Conservation (phyloP, 1,140 invertebrate species). For the Vanessa tameamea region DNA sequence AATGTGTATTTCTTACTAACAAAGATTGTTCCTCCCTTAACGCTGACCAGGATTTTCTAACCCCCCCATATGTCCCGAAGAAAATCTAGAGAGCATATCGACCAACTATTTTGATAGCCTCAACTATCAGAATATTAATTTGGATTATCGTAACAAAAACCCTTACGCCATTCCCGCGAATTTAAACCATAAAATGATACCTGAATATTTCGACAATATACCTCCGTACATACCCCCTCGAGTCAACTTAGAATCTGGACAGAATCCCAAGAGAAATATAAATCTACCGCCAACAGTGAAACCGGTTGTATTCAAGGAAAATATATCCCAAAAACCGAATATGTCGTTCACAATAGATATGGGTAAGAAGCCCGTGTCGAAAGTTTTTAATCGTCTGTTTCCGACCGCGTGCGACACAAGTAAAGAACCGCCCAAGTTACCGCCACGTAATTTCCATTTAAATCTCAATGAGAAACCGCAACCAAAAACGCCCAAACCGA, state of each 20-base stretch:
- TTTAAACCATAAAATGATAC: conserved; percentile 71
- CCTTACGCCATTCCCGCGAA: conserved; percentile 80
- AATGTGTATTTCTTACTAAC: conserved; percentile 46
- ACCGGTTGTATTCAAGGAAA: conserved; percentile 59
- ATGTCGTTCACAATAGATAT: conserved; percentile 72
- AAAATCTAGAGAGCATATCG: conserved; percentile 73
- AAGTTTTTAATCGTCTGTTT: conserved; percentile 77
- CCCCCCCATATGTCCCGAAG: conserved; percentile 58
- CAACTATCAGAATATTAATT: conserved; percentile 60
- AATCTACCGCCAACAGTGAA: conserved; percentile 51
- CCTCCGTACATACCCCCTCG: conserved; percentile 54
- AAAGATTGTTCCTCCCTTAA: conserved; percentile 52
- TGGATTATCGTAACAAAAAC: conserved; percentile 74
- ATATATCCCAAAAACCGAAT: conserved; percentile 53
- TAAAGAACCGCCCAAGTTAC: conserved; percentile 57
- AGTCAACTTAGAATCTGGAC: conserved; percentile 29
- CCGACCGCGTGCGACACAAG: conserved; percentile 50
- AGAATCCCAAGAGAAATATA: conserved; percentile 46
- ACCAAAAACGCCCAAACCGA: conserved; percentile 64
- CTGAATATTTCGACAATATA: conserved; percentile 59
- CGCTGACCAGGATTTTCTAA: conserved; percentile 70
- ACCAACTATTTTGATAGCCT: conserved; percentile 72
- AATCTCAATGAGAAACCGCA: conserved; percentile 69
- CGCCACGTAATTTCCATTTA: conserved; percentile 72
- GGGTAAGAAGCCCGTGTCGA: conserved; percentile 63